Base-by-base conservation (phyloP, 2,797 vertebrate genomes). In the Mallotus villosus region DNA sequence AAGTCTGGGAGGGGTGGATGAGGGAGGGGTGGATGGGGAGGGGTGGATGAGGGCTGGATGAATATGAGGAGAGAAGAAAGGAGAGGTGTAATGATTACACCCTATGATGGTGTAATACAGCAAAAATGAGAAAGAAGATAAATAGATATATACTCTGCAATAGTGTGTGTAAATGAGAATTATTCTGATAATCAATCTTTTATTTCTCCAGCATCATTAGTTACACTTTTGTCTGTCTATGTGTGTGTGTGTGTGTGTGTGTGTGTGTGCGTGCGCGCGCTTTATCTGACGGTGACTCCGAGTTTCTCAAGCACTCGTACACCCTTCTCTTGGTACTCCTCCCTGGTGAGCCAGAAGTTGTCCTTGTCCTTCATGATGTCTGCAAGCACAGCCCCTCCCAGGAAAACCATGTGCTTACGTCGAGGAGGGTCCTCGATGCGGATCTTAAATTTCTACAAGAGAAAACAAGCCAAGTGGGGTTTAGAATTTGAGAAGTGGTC, bases 301-400 rank as follows among this genome's bases (percentile, higher is more conserved):
- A 99, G 95, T 89, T 99, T 99, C 94, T 99, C 97, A 88, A 99
- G 93, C 85, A 99, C 97, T 1, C 96, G 95, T 69, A 96, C 94
- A 68, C 97, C 97, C 86, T 98, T 99, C 86, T 99, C 97, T 84
- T 98, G 92, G 91, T 99, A 99, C 84, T 99, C 97, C 86, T 98
- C 94, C 73, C 97, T 91, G 80, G 96, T 98, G 94, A 99, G 95
- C 97, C 97, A 99, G 92, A 99, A 99, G 95, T 97, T 98, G 93
- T 99, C 97, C 93, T 99, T 99, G 94, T 99, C 97, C 90, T 99
- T 99, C 97, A 99, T 99, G 94, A 99, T 99, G 90, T 99, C 97
- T 2, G 97, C 97, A 60, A 99, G 94, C 74, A 99, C 97, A 0
- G 97, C 97, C 0, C 97, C 97, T 0, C 97, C 97, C 88, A 99